phyloP scores from a whole-genome alignment of 1,140 invertebrate species.

The Hycleus phaleratus region DNA sequence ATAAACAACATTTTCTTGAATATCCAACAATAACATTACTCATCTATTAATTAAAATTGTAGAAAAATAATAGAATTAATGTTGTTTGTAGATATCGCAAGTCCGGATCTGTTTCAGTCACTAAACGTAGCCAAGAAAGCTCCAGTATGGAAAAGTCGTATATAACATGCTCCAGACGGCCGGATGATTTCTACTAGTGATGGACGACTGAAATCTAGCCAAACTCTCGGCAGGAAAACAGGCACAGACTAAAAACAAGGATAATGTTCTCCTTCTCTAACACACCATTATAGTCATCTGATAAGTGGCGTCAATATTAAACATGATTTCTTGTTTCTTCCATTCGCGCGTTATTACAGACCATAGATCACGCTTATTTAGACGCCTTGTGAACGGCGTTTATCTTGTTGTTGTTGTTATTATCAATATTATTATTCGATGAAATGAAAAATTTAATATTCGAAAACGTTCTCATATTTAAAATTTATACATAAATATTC shows the following conservation, averaged over 20 bases:
- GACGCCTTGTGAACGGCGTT: constrained; percentile 25
- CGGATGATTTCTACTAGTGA: constrained; percentile 35
- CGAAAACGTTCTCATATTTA: too few relatives aligned
- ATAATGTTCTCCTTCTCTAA: not conserved
- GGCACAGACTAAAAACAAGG: constrained; percentile 7
- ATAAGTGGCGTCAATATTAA: constrained; percentile 40
- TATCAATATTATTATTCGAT: constrained; percentile 2
- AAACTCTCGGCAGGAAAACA: constrained; percentile 18
- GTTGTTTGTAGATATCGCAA: not conserved
- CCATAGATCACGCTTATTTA: constrained; percentile 34
- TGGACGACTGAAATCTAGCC: constrained; percentile 37
- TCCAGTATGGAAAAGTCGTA: constrained; percentile 26
- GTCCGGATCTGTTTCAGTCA: constrained; percentile 10
- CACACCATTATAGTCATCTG: constrained; percentile 10
- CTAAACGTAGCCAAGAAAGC: constrained; percentile 23
- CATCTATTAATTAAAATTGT: too few relatives aligned
- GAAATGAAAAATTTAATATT: too few relatives aligned
- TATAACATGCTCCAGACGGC: constrained; percentile 34
- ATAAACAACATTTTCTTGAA: not conserved
- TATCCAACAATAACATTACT: not conserved
- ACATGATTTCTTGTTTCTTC: constrained; percentile 39
- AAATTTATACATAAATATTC: too few relatives aligned
- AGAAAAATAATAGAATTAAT: too few relatives aligned
- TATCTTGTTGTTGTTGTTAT: constrained; percentile 23
- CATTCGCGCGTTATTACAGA: constrained; percentile 33